Evolutionary conservation across 2,888 invertebrate genomes (phyloP).

Genomic region (Himalopsyche anomala): DNA sequence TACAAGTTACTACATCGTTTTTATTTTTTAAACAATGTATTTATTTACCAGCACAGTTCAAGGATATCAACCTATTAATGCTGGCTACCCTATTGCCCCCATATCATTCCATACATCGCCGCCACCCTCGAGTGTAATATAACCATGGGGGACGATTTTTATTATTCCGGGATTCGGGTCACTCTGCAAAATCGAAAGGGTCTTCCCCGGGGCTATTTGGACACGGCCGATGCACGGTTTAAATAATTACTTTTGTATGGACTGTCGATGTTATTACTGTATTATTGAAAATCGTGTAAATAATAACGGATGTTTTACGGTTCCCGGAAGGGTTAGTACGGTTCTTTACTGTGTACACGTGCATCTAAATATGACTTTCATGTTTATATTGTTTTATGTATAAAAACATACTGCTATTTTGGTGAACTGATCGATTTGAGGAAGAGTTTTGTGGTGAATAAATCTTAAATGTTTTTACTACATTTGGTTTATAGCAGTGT

Average conservation of each 20-base stretch:
- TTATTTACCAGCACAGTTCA: no score
- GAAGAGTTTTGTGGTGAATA: no score
- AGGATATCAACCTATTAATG: background rate
- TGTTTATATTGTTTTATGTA: no score
- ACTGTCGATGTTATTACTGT: slow-evolving; percentile 15
- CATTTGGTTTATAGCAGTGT: no score
- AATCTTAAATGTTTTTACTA: no score
- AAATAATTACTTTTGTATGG: slow-evolving; percentile 35
- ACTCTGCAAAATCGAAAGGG: slow-evolving; percentile 22
- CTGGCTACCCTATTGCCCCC: background rate
- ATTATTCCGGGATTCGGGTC: slow-evolving; percentile 38
- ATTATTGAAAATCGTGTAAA: slow-evolving; percentile 39
- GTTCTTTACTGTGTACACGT: background rate
- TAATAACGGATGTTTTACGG: slow-evolving; percentile 29
- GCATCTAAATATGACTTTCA: no score
- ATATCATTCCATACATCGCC: background rate
- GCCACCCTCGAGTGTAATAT: background rate
- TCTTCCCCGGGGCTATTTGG: slow-evolving; percentile 9
- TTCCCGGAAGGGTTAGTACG: background rate
- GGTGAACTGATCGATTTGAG: no score
- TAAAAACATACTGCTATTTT: no score
- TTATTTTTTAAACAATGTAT: no score
- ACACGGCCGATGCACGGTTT: background rate
- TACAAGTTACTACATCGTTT: no score
- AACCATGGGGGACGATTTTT: slow-evolving; percentile 44